These are phyloP conservation scores for Procavia capensis DNA, from an alignment of 2,113 vertebrate genomes.

Conservation along the genomic window DNA sequence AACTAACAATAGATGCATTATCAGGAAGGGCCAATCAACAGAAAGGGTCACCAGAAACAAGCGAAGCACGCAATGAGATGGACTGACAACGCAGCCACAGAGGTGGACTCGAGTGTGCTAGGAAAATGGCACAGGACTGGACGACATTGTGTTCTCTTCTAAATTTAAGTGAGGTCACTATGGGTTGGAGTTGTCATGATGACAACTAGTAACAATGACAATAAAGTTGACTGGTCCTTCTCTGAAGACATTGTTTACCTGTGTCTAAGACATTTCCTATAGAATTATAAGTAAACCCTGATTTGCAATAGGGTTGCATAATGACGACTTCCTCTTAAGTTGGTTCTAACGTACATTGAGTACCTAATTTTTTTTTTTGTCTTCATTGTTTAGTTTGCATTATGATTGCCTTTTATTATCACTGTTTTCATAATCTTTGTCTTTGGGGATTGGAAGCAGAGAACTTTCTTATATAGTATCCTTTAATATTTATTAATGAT, in stretches of 20 bases:
- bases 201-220: background rate
- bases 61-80: background rate
- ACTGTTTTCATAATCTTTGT: too few relatives aligned
- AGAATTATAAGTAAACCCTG: background rate
- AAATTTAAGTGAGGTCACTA: too few relatives aligned
- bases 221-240: background rate
- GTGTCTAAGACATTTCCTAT: background rate
- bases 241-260: background rate
- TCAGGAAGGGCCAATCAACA: background rate
- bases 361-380: too few relatives aligned
- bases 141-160: too few relatives aligned
- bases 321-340: background rate
- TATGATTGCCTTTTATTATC: too few relatives aligned
- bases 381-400: too few relatives aligned
- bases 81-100: background rate
- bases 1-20: fast-evolving
- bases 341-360: too few relatives aligned
- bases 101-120: background rate
- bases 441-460: too few relatives aligned
- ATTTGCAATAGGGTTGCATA: background rate
- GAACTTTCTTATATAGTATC: background rate
- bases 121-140: too few relatives aligned
- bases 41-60: background rate
- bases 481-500: background rate
- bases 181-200: background rate